Percentiles rank a stretch among this genome's conserved stretches.
These are phyloP conservation scores for Burhinus bistriatus DNA, from an alignment of 2,113 vertebrate genomes.

Conservation along the genomic window DNA sequence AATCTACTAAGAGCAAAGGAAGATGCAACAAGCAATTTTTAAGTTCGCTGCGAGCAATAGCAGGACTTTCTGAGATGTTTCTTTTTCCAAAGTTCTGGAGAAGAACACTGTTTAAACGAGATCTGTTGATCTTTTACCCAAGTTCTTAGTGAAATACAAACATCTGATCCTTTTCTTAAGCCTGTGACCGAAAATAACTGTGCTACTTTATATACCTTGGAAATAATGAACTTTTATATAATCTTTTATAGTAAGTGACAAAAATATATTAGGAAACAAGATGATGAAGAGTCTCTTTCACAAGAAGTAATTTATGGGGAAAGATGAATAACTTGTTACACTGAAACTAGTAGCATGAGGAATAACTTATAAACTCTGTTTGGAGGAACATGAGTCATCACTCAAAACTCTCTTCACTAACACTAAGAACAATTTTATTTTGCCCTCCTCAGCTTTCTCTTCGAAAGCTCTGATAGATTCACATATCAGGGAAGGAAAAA, in stretches of 20 bases:
- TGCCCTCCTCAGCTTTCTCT: neutral
- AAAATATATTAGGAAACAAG: neutral
- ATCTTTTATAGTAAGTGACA: neutral
- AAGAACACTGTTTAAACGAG: neutral
- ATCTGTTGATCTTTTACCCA: neutral
- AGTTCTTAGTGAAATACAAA: neutral
- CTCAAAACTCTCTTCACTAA: neutral
- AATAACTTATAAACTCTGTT: neutral
- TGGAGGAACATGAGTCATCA: neutral
- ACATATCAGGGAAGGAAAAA: neutral
- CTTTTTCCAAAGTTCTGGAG: neutral
- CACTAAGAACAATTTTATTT: neutral
- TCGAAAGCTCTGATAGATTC: neutral
- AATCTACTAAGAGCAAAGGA: neutral
- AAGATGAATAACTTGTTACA: slow-evolving; percentile 8
- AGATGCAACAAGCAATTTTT: neutral
- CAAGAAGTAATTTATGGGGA: neutral
- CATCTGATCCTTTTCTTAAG: neutral
- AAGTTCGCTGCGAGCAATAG: neutral
- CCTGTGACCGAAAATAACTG: neutral
- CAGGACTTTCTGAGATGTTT: neutral
- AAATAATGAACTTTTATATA: neutral
- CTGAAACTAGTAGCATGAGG: neutral
- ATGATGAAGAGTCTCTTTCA: neutral
- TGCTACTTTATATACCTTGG: neutral